These are phyloP conservation scores for Paralichthys olivaceus DNA, from an alignment of 2,113 vertebrate genomes.

Conservation along the genomic window DNA sequence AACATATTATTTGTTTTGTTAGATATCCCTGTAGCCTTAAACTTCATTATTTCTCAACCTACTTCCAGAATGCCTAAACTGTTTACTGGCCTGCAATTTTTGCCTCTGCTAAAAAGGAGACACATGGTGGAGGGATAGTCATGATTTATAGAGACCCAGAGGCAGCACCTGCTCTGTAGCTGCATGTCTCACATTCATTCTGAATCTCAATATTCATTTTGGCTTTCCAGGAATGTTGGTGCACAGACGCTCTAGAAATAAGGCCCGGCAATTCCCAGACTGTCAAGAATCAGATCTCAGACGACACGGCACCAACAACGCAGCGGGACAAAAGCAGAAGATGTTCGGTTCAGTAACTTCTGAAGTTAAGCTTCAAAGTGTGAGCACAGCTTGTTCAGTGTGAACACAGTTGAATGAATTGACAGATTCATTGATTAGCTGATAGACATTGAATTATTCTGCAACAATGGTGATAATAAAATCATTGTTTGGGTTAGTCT, in stretches of 20 bases:
- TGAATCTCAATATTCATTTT: slow-evolving; percentile 72
- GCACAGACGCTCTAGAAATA: slow-evolving; percentile 50
- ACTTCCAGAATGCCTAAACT: background rate
- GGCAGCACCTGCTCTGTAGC: slow-evolving; percentile 74
- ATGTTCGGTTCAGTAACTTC: slow-evolving; percentile 49
- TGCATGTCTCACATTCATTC: slow-evolving; percentile 71
- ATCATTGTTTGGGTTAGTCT: background rate
- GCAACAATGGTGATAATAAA: background rate
- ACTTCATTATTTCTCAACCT: background rate
- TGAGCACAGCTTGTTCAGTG: slow-evolving; percentile 2
- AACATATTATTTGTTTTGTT: background rate
- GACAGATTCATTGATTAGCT: background rate
- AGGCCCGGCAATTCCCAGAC: slow-evolving; percentile 64
- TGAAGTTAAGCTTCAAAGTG: slow-evolving; percentile 35
- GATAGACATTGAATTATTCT: background rate
- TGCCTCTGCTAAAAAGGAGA: slow-evolving; percentile 30
- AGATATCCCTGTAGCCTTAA: background rate
- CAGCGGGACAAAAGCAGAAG: slow-evolving; percentile 32
- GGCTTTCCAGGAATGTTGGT: slow-evolving; percentile 76
- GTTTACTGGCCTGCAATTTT: slow-evolving; percentile 20
- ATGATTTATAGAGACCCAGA: slow-evolving; percentile 57
- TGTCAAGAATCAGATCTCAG: slow-evolving; percentile 52
- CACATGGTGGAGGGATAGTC: slow-evolving; percentile 53
- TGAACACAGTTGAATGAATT: too few relatives aligned
- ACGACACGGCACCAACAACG: slow-evolving; percentile 59